Base-by-base conservation (phyloP, 53 echinoderm and acorn worm species). In the Echinarachnius parma region DNA sequence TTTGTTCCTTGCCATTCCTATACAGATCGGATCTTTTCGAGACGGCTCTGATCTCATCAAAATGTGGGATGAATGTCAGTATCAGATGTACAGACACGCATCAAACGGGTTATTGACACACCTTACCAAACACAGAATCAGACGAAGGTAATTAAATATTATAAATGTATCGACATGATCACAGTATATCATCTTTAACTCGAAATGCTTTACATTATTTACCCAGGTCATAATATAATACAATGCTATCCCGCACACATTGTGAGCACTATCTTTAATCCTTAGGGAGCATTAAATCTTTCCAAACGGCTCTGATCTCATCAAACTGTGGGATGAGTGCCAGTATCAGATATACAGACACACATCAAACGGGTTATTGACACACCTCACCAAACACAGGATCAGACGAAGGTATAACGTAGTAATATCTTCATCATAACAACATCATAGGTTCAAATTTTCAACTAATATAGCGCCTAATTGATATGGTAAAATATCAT, bases 281-380 rank as follows among this genome's bases (percentile, higher is more conserved):
- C n/a, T n/a, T n/a, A n/a, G n/a, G n/a, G n/a, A n/a, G n/a, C n/a
- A n/a, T n/a, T n/a, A n/a, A n/a, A n/a, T n/a, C n/a, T n/a, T n/a
- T n/a, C n/a, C n/a, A n/a, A n/a, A n/a, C n/a, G 62, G 62, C 21
- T 62, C 62, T 28, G 62, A 62, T 37, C 62, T 62, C 42, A 62
- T 62, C 21, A 39, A 39, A 37, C 21, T 62, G 42, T 62, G 62
- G 62, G 62, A 62, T 24, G 37, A 34, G 20, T 62, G 62, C 30
- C 39, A 21, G 13, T 37, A 39, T 22, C 36, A 62, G 36, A 34
- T 62, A 37, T 39, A 62, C 34, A 62, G 15, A 35, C 34, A 37
- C 4, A 39, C 10, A 22, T 25, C 36, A 4, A 62, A 62, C 22
- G 24, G 62, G 22, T 39, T 26, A 15, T 16, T 62, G 5, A 62